Percentiles rank a stretch among this genome's conserved stretches.
These are phyloP conservation scores for Corythoichthys haematopterus DNA, from an alignment of 2,113 vertebrate species.

Conservation along the genomic window DNA sequence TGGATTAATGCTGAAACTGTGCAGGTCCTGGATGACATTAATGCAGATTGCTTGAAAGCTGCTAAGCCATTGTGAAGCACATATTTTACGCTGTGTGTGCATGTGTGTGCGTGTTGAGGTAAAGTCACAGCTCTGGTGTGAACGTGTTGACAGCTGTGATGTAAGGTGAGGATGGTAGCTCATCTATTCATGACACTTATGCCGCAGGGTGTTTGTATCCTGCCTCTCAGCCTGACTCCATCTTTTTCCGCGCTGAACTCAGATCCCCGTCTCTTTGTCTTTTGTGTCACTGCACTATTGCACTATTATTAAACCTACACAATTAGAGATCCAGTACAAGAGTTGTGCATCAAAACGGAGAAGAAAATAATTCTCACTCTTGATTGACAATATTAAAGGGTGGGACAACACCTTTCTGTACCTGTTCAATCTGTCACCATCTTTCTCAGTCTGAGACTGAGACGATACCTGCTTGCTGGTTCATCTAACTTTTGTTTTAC, in stretches of 20 bases:
- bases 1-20: conserved; percentile 40
- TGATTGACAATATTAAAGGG: not conserved
- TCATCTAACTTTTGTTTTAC: no score
- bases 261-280: conserved; percentile 14
- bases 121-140: conserved; percentile 57
- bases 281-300: conserved; percentile 5
- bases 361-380: not conserved
- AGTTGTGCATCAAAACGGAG: not conserved
- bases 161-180: conserved; percentile 57
- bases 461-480: no score
- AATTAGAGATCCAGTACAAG: not conserved
- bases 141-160: conserved; percentile 60
- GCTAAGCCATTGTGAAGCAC: conserved; percentile 20
- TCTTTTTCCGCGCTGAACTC: conserved; percentile 7
- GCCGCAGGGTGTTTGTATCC: conserved; percentile 45
- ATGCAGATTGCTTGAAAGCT: conserved; percentile 22
- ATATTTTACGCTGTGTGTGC: conserved; percentile 6
- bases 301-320: not conserved
- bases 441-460: no score
- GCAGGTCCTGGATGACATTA: conserved; percentile 27
- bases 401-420: no score
- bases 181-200: conserved; percentile 48
- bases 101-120: conserved; percentile 19
- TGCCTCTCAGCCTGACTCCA: conserved; percentile 27
- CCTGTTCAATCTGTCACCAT: no score